These are phyloP conservation scores for Tenthredo livida DNA, from an alignment of 2,888 invertebrate genomes.

Conservation along the genomic window DNA sequence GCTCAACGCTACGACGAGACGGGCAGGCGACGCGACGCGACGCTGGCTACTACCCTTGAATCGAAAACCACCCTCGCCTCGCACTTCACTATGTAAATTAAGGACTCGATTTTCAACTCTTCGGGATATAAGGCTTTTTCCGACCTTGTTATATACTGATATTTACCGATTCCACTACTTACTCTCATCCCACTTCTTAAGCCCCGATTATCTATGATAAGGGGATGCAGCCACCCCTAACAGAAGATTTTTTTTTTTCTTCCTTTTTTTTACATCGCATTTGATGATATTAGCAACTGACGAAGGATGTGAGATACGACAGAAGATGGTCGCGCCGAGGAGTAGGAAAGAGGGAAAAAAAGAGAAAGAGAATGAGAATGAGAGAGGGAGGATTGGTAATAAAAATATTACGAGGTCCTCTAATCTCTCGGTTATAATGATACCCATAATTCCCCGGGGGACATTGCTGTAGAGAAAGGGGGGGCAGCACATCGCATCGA, in stretches of 20 bases:
- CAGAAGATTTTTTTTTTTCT: background rate
- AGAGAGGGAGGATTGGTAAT: slow-evolving; percentile 58
- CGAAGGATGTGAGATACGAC: background rate
- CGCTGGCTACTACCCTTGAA: background rate
- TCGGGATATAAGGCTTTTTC: background rate
- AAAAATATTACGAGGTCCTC: slow-evolving; percentile 74
- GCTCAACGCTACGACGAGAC: slow-evolving; percentile 26
- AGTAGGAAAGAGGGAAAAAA: background rate
- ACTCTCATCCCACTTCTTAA: background rate
- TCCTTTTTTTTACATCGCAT: background rate
- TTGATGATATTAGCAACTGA: background rate
- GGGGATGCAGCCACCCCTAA: background rate
- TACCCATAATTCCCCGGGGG: slow-evolving; percentile 71
- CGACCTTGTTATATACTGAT: background rate
- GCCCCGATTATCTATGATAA: background rate
- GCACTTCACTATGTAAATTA: slow-evolving; percentile 52
- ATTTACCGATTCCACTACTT: background rate
- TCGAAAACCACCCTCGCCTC: background rate
- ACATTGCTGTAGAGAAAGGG: background rate
- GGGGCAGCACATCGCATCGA: background rate
- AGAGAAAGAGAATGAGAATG: background rate
- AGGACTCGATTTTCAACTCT: slow-evolving; percentile 45
- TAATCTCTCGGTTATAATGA: slow-evolving; percentile 74
- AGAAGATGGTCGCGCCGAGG: background rate
- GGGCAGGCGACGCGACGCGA: slow-evolving; percentile 28